A percentile compares a stretch with the other conserved stretches of the same genome.
phyloP scores from a whole-genome alignment of 2,797 vertebrate species.

The Ataeniobius toweri region DNA sequence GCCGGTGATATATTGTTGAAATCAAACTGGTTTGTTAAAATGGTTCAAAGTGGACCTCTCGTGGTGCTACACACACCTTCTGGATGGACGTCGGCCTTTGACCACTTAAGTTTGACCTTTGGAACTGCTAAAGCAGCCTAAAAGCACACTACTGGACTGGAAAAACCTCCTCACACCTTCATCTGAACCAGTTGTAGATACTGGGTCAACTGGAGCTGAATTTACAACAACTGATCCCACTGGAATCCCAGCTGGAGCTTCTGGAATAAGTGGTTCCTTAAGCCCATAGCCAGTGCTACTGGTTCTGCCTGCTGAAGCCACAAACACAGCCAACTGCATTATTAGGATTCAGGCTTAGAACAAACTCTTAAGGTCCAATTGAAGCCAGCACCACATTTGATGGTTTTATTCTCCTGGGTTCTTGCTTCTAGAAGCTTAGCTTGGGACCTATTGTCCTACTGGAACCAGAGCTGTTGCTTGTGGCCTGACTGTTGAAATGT shows the following conservation, averaged over 20 bases:
- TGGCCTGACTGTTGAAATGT: slow-evolving; percentile 22
- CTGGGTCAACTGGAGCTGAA: slow-evolving; percentile 48
- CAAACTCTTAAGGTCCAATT: not conserved
- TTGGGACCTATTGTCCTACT: not conserved
- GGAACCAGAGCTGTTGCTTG: not conserved
- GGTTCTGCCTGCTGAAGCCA: slow-evolving; percentile 31
- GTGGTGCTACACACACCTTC: slow-evolving; percentile 71
- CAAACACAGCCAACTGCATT: slow-evolving; percentile 22
- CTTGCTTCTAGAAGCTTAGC: slow-evolving; percentile 18
- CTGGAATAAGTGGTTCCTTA: slow-evolving; percentile 25
- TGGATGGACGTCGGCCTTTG: slow-evolving; percentile 54
- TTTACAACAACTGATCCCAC: slow-evolving; percentile 39
- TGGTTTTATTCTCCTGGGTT: slow-evolving; percentile 22
- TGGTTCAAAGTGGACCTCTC: slow-evolving; percentile 48
- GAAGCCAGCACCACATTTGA: slow-evolving; percentile 16
- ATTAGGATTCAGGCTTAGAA: slow-evolving; percentile 16
- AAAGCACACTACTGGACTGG: slow-evolving; percentile 67
- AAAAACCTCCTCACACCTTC: slow-evolving; percentile 44
- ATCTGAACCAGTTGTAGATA: slow-evolving; percentile 42
- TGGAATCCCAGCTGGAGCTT: slow-evolving; percentile 35
- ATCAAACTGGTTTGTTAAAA: slow-evolving; percentile 46
- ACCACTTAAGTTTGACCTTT: slow-evolving; percentile 52
- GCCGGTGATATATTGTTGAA: slow-evolving; percentile 24
- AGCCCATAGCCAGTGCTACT: slow-evolving; percentile 20
- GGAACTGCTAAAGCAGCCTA: slow-evolving; percentile 64